Percentiles rank a stretch among this genome's conserved stretches.
phyloP scores from a whole-genome alignment of 2,113 vertebrate genomes.

The Calidris pygmaea region DNA sequence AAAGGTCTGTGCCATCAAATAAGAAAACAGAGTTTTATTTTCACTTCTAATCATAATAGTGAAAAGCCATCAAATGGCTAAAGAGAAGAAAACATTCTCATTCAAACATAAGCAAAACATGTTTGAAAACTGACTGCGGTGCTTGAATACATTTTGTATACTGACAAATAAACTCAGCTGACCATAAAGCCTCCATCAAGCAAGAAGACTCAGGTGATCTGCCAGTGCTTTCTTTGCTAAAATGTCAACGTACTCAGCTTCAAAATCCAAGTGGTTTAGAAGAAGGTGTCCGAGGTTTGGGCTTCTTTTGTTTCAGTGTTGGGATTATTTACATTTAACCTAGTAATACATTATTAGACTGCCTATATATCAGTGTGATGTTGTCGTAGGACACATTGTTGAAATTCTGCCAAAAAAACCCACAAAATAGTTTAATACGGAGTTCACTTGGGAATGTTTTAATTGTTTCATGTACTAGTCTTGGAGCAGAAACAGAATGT shows the following conservation, averaged over 20 bases:
- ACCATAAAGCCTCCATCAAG: not conserved
- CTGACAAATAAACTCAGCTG: not conserved
- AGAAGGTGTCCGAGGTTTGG: not conserved
- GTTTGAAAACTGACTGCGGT: not conserved
- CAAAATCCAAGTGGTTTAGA: not conserved
- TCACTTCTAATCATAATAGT: not conserved
- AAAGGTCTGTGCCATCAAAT: not conserved
- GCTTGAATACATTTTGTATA: not conserved
- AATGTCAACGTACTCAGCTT: not conserved
- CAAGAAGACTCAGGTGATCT: not conserved
- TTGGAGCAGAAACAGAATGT: not conserved
- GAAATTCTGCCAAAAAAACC: not conserved
- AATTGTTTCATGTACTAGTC: not conserved
- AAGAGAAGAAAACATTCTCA: not conserved
- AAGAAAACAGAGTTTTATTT: conserved; percentile 6
- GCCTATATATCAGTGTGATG: not conserved
- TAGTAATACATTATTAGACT: not conserved
- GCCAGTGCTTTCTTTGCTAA: not conserved
- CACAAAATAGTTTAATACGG: not conserved
- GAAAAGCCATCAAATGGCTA: not conserved
- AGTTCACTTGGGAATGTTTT: not conserved
- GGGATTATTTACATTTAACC: not conserved
- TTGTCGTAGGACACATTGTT: not conserved
- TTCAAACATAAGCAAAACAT: not conserved
- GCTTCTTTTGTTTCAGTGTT: not conserved